Conservation (phyloP, 2,888 invertebrate species). For the Tineola bisselliella region DNA sequence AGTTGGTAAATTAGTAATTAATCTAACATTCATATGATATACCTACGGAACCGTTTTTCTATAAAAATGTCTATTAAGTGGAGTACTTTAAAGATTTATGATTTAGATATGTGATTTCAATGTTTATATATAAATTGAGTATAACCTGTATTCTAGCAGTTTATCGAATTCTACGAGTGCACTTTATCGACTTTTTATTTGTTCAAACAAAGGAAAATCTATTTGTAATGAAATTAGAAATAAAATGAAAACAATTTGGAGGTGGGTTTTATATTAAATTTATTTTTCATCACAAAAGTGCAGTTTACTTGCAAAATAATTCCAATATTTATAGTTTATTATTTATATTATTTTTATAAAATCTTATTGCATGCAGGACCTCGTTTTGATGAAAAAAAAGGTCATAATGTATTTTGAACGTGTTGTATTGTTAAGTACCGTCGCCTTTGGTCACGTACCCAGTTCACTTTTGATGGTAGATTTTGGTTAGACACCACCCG, state of each 20-base stretch:
- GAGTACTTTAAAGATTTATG: neutral
- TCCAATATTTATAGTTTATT: neutral
- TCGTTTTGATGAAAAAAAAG: constrained; percentile 4
- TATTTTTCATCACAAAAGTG: neutral
- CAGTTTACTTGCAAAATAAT: neutral
- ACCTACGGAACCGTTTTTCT: no score
- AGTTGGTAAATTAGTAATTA: neutral
- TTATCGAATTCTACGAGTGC: neutral
- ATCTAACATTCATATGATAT: no score
- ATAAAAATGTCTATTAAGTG: no score
- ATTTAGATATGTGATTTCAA: neutral
- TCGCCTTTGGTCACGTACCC: neutral
- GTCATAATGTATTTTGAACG: constrained; percentile 3
- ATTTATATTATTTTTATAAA: neutral
- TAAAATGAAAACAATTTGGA: no score
- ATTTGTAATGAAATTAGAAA: neutral
- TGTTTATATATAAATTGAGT: neutral
- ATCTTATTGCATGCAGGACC: neutral
- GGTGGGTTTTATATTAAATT: no score
- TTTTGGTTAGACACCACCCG: neutral
- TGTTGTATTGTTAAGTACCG: neutral
- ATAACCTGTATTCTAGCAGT: neutral
- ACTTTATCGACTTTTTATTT: neutral
- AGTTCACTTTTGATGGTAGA: neutral
- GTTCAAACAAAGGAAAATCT: neutral